Percentiles rank a stretch among this genome's conserved stretches.
Conservation (phyloP, 2,113 vertebrate species). For the Hirundichthys speculiger region DNA sequence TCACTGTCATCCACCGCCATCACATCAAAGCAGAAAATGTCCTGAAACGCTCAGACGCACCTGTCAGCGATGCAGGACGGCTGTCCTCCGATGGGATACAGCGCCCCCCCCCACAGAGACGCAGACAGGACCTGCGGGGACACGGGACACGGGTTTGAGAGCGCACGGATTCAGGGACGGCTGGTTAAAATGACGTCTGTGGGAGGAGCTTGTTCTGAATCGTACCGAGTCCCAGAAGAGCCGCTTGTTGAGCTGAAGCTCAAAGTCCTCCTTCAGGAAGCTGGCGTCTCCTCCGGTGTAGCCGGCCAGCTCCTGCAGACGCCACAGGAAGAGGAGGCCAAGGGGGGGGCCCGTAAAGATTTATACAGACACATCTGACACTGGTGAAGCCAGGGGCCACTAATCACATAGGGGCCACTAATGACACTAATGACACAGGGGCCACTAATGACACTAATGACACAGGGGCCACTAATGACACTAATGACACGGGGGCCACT, state of each 20-base stretch:
- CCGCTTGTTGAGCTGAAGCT: conserved; percentile 90
- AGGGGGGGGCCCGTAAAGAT: no score
- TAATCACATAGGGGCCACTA: no score
- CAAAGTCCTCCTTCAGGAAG: conserved; percentile 95
- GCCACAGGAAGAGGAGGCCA: no score
- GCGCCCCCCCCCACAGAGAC: conserved; percentile 92
- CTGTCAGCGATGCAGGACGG: conserved; percentile 92
- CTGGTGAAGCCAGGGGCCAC: no score
- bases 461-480: no score
- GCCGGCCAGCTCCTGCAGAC: conserved; percentile 89
- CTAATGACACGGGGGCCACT: no score
- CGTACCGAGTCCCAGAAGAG: conserved; percentile 90
- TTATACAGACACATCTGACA: no score
- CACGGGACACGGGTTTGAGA: background rate
- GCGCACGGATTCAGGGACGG: background rate
- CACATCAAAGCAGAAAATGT: background rate
- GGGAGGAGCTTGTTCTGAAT: background rate
- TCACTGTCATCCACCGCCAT: background rate
- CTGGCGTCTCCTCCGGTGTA: conserved; percentile 93
- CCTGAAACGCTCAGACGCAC: conserved; percentile 54
- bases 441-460: no score
- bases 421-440: no score
- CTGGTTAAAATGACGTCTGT: no score
- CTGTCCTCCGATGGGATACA: conserved; percentile 87
- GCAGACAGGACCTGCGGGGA: conserved; percentile 87